Base-by-base conservation (phyloP, 2,113 vertebrate species). In the Calonectris borealis region DNA sequence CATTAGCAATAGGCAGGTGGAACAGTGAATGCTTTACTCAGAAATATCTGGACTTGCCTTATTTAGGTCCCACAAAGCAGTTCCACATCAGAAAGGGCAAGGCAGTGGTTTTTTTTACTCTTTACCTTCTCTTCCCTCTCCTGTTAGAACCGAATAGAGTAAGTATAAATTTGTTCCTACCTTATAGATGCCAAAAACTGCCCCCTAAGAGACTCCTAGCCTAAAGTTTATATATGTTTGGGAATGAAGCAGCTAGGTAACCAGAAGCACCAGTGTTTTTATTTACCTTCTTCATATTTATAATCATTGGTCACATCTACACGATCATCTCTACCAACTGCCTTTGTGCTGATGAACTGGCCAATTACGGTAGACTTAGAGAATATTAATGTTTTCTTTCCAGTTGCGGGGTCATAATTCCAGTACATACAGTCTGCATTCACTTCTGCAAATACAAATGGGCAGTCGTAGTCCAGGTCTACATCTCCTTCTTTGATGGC, bases 211-310 rank as follows among this genome's bases (percentile, higher is more conserved):
- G 34, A 12, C 29, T 84, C 55, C 38, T 62, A 51, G 16, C 18
- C 51, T 51, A 9, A 64, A 68, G 51, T 38, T 52, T 38, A 21
- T 29, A 9, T 40, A 9, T 2, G 12, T 79, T 52, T 58, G 36
- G 42, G 52, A 84, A 77, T 25, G 8, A 91, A 93, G 20, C 60
- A 88, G 20, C 38, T 78, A 11, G 20, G 20, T 42, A 72, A 79
- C 15, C 17, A 61, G 65, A 77, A 83, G 11, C 86, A 73, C 6
- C 24, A 61, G 25, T 31, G 24, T 7, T 44, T 91, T 75, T 64
- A 36, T 89, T 70, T 98, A 98, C 98, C 98, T 98, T 99, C 98
- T 42, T 83, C 68, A 27, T 97, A 96, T 83, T 99, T 99, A 72
- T 99, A 99, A 21, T 98, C 93, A 5, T 62, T 89, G 2, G 98